phyloP scores from a whole-genome alignment of 2,797 vertebrate genomes.

The Anisognathus igniventris region DNA sequence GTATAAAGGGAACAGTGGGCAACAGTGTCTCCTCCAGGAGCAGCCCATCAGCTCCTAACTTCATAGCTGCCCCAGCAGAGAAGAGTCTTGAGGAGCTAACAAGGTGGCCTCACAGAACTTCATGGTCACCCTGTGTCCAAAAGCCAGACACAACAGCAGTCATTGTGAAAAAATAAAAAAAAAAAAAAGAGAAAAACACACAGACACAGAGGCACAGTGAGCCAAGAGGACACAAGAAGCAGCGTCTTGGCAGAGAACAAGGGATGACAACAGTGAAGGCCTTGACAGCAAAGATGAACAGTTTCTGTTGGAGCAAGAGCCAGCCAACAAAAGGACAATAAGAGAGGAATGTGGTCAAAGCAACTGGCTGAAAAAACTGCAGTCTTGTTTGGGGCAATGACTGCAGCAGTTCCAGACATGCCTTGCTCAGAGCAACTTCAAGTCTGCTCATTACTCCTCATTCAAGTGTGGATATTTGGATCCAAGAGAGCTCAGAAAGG shows the following conservation, averaged over 20 bases:
- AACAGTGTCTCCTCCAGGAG: neutral
- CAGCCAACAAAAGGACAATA: slow-evolving; percentile 38
- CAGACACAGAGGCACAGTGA: neutral
- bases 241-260: slow-evolving; percentile 32
- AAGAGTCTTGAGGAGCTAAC: neutral
- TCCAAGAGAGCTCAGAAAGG: neutral
- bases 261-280: slow-evolving; percentile 32
- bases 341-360: slow-evolving; percentile 10
- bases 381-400: neutral
- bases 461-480: neutral
- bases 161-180: neutral
- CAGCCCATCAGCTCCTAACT: neutral
- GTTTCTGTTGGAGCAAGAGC: slow-evolving; percentile 16
- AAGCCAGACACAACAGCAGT: neutral
- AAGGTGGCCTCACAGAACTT: slow-evolving; percentile 11
- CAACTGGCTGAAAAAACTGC: neutral
- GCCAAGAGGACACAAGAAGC: slow-evolving; percentile 44
- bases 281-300: slow-evolving; percentile 49
- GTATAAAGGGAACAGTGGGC: neutral
- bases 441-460: neutral
- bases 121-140: neutral
- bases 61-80: neutral
- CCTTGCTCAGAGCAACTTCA: neutral
- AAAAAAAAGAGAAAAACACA: neutral
- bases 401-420: neutral